These are phyloP conservation scores for Gastracanthus pulcherrimus DNA, from an alignment of 2,888 invertebrate genomes.

Conservation along the genomic window DNA sequence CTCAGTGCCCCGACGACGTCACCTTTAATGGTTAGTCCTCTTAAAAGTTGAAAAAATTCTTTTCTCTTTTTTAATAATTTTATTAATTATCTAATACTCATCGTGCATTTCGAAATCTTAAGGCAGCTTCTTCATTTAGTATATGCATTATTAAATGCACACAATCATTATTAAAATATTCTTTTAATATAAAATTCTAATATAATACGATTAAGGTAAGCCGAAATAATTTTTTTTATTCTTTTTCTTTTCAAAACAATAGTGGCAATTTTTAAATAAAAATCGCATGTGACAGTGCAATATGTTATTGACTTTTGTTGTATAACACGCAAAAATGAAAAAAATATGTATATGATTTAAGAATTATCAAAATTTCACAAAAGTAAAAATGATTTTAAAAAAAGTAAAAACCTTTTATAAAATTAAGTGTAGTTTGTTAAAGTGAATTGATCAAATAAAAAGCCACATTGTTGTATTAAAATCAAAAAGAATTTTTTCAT, in stretches of 20 bases:
- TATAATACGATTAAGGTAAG: too few species aligned
- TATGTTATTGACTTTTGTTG: too few species aligned
- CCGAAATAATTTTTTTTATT: background rate
- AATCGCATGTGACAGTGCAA: background rate
- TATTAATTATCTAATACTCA: background rate
- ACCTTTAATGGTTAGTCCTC: background rate
- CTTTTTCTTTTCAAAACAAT: background rate
- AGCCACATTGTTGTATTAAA: background rate
- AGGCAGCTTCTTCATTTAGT: background rate
- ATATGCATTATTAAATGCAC: background rate
- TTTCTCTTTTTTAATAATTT: background rate
- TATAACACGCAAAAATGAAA: too few species aligned
- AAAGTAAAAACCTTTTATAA: background rate
- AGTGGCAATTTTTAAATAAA: background rate
- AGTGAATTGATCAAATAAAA: background rate
- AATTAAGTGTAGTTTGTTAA: background rate
- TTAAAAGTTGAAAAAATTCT: conserved; percentile 11
- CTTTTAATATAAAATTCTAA: background rate
- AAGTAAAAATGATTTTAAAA: background rate
- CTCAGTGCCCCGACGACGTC: background rate
- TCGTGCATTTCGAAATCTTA: background rate
- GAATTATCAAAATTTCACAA: background rate
- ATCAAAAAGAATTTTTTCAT: conserved; percentile 28
- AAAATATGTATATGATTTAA: too few species aligned
- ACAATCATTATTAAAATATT: background rate